phyloP scores from a whole-genome alignment of 2,888 invertebrate genomes.

The Mesoligia furuncula region DNA sequence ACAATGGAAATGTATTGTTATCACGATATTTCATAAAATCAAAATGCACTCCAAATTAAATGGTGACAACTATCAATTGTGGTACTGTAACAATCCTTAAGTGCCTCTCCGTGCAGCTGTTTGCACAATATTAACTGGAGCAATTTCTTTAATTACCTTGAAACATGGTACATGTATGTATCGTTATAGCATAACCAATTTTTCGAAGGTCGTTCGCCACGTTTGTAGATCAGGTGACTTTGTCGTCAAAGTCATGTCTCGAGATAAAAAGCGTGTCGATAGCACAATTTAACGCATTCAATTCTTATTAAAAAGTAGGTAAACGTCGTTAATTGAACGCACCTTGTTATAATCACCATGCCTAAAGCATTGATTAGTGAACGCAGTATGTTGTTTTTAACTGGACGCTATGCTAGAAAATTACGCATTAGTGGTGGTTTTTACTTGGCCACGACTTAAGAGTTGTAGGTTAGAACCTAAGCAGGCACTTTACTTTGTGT shows the following conservation, averaged over 20 bases:
- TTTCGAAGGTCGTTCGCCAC: conserved; percentile 8
- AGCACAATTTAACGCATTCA: neutral
- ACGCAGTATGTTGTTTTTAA: neutral
- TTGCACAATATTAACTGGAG: conserved; percentile 8
- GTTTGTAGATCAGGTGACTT: conserved; percentile 1
- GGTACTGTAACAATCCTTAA: neutral
- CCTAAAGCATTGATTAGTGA: neutral
- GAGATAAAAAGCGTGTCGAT: conserved; percentile 15
- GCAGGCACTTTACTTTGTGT: neutral
- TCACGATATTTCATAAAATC: no score
- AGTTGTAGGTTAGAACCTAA: no score
- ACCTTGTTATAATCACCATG: neutral
- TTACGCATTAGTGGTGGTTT: neutral
- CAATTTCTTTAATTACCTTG: conserved; percentile 31
- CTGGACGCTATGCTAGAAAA: neutral
- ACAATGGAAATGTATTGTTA: no score
- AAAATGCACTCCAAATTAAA: neutral
- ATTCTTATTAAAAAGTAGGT: neutral
- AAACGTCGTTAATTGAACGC: neutral
- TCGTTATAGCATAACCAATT: conserved; percentile 10
- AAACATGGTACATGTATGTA: neutral
- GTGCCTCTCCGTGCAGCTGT: conserved; percentile 10
- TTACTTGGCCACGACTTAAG: no score
- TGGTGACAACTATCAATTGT: neutral
- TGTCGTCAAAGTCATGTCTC: neutral